These are phyloP conservation scores for Todiramphus chloris DNA, from an alignment of 2,113 vertebrate species.

Conservation along the genomic window DNA sequence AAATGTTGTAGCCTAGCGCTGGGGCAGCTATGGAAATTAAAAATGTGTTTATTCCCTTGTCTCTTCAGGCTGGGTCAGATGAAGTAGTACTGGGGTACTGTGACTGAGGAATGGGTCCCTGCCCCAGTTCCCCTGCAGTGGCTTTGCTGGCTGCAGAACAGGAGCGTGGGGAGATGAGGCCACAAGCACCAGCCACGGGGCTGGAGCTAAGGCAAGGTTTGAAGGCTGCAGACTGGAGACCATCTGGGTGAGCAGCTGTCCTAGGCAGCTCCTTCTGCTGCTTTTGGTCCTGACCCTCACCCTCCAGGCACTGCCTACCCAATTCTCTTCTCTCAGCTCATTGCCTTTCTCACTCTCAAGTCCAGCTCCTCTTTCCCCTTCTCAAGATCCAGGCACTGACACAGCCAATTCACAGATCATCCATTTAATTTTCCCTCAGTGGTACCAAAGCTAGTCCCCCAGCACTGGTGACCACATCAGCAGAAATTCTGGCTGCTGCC, in stretches of 20 bases:
- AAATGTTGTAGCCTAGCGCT: conserved; percentile 1
- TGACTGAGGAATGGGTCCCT: not conserved
- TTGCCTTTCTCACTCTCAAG: not conserved
- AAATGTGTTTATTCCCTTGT: not conserved
- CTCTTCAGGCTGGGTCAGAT: not conserved
- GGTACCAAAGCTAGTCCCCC: not conserved
- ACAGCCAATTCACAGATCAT: not conserved
- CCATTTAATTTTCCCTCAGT: not conserved
- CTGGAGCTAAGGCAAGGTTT: conserved; percentile 13
- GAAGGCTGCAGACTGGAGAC: conserved; percentile 24
- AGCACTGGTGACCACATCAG: not conserved
- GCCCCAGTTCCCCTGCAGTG: not conserved
- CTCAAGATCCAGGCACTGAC: not conserved
- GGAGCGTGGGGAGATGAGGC: not conserved
- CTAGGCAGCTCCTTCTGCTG: conserved; percentile 52
- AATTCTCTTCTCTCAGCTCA: conserved; percentile 1
- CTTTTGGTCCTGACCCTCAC: conserved; percentile 51
- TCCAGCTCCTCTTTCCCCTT: not conserved
- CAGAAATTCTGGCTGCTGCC: not conserved
- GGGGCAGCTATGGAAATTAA: not conserved
- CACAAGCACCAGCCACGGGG: not conserved
- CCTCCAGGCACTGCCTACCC: conserved; percentile 47
- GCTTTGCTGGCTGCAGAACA: not conserved
- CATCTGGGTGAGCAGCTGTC: conserved; percentile 62
- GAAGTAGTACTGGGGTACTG: not conserved